These are phyloP conservation scores for Progne subis DNA, from an alignment of 2,113 vertebrate genomes.

Conservation along the genomic window DNA sequence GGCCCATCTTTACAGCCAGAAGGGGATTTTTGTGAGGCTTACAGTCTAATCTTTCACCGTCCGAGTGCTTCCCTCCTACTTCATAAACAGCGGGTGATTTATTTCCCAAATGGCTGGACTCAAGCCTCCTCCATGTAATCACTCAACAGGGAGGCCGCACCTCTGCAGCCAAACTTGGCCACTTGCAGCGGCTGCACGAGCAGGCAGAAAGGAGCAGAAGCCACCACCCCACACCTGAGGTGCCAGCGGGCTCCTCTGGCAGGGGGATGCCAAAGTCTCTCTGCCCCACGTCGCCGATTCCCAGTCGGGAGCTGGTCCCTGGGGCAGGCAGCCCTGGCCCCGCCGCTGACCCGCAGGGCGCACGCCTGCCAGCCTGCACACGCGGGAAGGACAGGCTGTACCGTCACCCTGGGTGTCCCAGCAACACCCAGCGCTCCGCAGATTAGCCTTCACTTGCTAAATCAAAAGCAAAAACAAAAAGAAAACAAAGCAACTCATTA, in stretches of 20 bases:
- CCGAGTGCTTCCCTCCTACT: slow-evolving; percentile 51
- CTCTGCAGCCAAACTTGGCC: not conserved
- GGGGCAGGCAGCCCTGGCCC: not conserved
- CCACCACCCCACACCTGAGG: fast-evolving
- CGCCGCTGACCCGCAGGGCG: not conserved
- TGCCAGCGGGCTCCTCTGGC: not conserved
- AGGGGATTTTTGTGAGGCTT: slow-evolving; percentile 26
- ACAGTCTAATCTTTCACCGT: slow-evolving; percentile 25
- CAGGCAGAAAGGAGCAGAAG: not conserved
- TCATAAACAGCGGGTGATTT: slow-evolving; percentile 57
- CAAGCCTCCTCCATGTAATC: not conserved
- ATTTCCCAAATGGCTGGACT: slow-evolving; percentile 22
- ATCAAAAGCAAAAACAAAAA: not conserved
- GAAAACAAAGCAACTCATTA: not conserved
- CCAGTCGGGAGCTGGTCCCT: fast-evolving
- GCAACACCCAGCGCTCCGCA: not conserved
- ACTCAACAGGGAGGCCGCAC: not conserved
- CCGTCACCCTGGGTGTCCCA: not conserved
- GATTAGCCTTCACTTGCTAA: not conserved
- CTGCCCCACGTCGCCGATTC: fast-evolving
- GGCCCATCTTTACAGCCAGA: slow-evolving; percentile 59
- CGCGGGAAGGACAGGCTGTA: slow-evolving; percentile 20
- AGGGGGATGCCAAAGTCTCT: not conserved
- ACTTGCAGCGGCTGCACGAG: not conserved
- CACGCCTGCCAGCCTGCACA: fast-evolving